Evolutionary conservation across 2,113 vertebrate species (phyloP).

Genomic region (Pterocles orientalis): DNA sequence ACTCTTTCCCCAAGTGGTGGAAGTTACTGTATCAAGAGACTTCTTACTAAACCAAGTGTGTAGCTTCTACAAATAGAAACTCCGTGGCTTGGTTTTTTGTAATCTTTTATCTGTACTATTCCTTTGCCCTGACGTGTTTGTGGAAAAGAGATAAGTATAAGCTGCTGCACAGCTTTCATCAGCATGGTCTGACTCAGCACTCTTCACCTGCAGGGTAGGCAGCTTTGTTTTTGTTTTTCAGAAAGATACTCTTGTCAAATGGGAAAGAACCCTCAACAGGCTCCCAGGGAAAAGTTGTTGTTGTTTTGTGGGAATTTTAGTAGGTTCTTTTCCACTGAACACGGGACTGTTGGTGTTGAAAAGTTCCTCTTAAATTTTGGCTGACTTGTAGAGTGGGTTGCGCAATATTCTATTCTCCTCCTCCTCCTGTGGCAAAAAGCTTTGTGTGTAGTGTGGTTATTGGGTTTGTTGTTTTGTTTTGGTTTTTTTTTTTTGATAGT

Average conservation of each 20-base stretch:
- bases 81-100: background rate
- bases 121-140: slow-evolving; percentile 31
- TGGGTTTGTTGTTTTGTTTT: background rate
- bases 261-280: background rate
- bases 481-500: background rate
- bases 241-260: background rate
- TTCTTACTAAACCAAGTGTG: background rate
- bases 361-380: background rate
- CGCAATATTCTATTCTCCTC: background rate
- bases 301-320: background rate
- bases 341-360: background rate
- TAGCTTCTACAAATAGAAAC: slow-evolving; percentile 6
- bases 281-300: background rate
- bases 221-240: background rate
- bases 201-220: slow-evolving; percentile 1
- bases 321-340: background rate
- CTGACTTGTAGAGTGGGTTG: background rate
- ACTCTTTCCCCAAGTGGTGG: background rate
- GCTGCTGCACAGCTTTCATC: background rate
- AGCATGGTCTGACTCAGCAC: background rate
- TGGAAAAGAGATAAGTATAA: background rate
- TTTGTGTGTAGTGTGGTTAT: background rate
- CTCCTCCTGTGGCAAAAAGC: background rate
- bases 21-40: background rate
- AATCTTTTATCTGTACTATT: background rate